These are phyloP conservation scores for Riptortus pedestris DNA, from an alignment of 1,140 invertebrate genomes.

Conservation along the genomic window DNA sequence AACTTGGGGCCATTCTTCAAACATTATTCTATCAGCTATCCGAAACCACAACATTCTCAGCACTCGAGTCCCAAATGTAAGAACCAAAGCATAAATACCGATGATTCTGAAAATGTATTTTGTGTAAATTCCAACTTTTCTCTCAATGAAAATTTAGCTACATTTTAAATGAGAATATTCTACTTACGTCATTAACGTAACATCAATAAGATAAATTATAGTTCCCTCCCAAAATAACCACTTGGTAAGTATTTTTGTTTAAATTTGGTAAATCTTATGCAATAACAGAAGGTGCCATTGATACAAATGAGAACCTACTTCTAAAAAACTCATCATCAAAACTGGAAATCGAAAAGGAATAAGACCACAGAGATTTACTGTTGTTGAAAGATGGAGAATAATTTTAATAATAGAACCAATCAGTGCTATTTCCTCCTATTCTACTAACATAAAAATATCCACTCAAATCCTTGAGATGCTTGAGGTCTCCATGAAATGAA, in stretches of 20 bases:
- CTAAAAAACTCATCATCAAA: too few species aligned
- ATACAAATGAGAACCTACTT: too few species aligned
- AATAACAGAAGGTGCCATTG: neutral
- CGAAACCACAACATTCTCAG: slow-evolving; percentile 70
- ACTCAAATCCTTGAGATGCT: too few species aligned
- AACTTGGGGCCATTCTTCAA: slow-evolving; percentile 89
- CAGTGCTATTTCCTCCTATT: too few species aligned
- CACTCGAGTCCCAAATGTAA: slow-evolving; percentile 77
- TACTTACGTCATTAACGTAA: neutral
- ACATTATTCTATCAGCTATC: slow-evolving; percentile 82
- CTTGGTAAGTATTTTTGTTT: neutral
- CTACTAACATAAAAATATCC: too few species aligned
- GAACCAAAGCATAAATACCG: slow-evolving; percentile 90
- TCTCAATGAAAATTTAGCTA: neutral
- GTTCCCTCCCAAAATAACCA: neutral
- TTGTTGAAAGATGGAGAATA: too few species aligned
- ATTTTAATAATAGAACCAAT: too few species aligned
- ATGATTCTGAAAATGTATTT: slow-evolving; percentile 63
- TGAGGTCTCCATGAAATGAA: too few species aligned
- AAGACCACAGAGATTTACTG: too few species aligned
- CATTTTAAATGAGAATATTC: neutral
- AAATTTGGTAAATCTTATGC: neutral
- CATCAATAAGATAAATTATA: neutral
- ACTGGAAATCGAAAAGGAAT: too few species aligned
- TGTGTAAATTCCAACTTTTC: neutral